Conservation (phyloP, 1,140 invertebrate species). For the Neuroterus valhalla region DNA sequence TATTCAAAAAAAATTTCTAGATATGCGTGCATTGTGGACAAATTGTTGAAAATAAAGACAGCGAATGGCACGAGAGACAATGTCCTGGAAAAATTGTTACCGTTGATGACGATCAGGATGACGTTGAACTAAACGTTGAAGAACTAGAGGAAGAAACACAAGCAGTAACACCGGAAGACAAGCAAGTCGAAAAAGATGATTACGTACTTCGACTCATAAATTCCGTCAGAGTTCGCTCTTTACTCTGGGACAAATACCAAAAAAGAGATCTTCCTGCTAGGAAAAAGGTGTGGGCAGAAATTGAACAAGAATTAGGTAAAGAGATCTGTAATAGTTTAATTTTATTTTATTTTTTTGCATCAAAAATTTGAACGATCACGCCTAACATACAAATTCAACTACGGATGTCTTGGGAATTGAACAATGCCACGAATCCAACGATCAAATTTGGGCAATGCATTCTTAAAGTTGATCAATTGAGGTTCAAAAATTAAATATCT, state of each 20-base stretch:
- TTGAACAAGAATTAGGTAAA: constrained; percentile 19
- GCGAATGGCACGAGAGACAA: constrained; percentile 20
- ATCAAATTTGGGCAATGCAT: no score
- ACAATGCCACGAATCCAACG: no score
- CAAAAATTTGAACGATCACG: no score
- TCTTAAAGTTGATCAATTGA: no score
- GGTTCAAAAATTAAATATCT: no score
- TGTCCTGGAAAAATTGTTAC: neutral
- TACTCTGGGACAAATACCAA: constrained; percentile 5
- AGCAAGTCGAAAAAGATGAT: constrained; percentile 22
- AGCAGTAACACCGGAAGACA: constrained; percentile 6
- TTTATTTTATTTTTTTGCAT: neutral
- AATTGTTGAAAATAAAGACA: constrained; percentile 26
- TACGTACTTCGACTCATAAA: neutral
- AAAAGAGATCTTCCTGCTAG: constrained; percentile 4
- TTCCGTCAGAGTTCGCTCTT: neutral
- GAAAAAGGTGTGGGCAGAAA: neutral
- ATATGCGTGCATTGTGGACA: constrained; percentile 22
- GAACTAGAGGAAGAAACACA: constrained; percentile 2
- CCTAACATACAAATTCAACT: no score
- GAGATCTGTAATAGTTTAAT: neutral
- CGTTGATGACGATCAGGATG: constrained; percentile 10
- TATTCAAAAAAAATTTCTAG: neutral
- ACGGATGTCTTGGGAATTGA: no score
- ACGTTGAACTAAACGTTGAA: constrained; percentile 20